A percentile compares a stretch with the other conserved stretches of the same genome.
Evolutionary conservation across 1,140 invertebrate species (phyloP).

Genomic region (Trissolcus basalis): DNA sequence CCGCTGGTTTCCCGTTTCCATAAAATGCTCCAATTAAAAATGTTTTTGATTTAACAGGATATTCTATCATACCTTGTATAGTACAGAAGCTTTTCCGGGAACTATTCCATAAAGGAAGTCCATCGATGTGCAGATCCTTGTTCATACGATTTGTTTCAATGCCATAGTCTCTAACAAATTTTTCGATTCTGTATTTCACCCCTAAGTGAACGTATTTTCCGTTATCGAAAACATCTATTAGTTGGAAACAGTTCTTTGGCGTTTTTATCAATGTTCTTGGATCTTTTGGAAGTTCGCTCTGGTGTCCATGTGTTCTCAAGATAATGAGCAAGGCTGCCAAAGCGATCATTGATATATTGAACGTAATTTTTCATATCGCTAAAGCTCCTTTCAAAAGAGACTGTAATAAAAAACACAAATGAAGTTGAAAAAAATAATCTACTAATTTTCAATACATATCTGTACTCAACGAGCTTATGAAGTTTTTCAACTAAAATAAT

Average conservation of each 20-base stretch:
- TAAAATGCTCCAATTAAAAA: too few relatives aligned
- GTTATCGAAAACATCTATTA: not conserved
- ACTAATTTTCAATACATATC: too few relatives aligned
- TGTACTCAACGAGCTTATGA: too few relatives aligned
- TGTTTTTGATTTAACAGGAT: slow-evolving; percentile 1
- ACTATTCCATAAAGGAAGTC: slow-evolving; percentile 10
- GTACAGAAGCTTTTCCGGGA: not conserved
- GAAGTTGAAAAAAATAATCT: too few relatives aligned
- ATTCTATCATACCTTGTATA: slow-evolving; percentile 7
- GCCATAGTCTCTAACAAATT: too few relatives aligned
- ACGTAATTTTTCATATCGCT: not conserved
- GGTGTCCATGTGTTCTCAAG: not conserved
- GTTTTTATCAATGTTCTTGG: not conserved
- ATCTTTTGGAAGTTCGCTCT: not conserved
- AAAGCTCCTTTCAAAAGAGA: too few relatives aligned
- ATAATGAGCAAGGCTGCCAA: not conserved
- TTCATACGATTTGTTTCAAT: not conserved
- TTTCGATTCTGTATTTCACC: not conserved
- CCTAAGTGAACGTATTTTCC: slow-evolving; percentile 12
- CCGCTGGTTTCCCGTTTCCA: too few relatives aligned
- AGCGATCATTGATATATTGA: slow-evolving; percentile 2
- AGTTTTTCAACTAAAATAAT: too few relatives aligned
- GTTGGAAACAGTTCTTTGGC: not conserved
- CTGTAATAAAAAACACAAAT: too few relatives aligned
- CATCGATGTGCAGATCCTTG: slow-evolving; percentile 8